phyloP scores from a whole-genome alignment of 1,140 invertebrate species.

The Carcinoscorpius rotundicauda region DNA sequence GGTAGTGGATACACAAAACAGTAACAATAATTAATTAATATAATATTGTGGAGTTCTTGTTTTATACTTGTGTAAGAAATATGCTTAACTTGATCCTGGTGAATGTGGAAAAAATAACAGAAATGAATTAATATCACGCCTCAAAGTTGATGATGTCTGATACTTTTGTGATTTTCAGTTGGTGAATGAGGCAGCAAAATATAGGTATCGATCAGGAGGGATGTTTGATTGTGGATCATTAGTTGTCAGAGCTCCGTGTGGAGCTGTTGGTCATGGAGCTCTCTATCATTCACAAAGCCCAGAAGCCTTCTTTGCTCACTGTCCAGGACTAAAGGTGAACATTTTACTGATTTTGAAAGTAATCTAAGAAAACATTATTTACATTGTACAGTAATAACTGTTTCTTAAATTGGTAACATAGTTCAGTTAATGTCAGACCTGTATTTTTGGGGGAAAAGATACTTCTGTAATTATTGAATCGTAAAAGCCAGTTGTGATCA shows the following conservation, averaged over 20 bases:
- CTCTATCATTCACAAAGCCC: slow-evolving; percentile 98
- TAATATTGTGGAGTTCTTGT: too few relatives aligned
- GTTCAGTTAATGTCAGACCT: neutral
- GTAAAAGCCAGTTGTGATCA: too few relatives aligned
- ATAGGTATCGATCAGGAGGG: slow-evolving; percentile 82
- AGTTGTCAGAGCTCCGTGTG: slow-evolving; percentile 76
- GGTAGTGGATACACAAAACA: too few relatives aligned
- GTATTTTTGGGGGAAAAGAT: too few relatives aligned
- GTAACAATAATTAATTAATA: too few relatives aligned
- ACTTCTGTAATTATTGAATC: too few relatives aligned
- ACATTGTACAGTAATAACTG: slow-evolving; percentile 9
- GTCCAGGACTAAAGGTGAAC: slow-evolving; percentile 79
- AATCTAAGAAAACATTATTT: neutral
- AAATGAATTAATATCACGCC: too few relatives aligned
- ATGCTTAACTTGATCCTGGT: too few relatives aligned
- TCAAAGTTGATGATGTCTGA: neutral
- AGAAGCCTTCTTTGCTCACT: slow-evolving; percentile 94
- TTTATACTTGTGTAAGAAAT: too few relatives aligned
- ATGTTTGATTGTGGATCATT: slow-evolving; percentile 81
- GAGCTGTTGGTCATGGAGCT: slow-evolving; percentile 73
- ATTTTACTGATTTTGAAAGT: slow-evolving; percentile 2
- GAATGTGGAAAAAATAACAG: too few relatives aligned
- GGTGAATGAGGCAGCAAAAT: slow-evolving; percentile 77
- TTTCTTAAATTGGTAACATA: neutral
- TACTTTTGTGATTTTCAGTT: slow-evolving; percentile 33